phyloP scores from a whole-genome alignment of 1,140 invertebrate genomes.

The Yoshiicerus persimilis region DNA sequence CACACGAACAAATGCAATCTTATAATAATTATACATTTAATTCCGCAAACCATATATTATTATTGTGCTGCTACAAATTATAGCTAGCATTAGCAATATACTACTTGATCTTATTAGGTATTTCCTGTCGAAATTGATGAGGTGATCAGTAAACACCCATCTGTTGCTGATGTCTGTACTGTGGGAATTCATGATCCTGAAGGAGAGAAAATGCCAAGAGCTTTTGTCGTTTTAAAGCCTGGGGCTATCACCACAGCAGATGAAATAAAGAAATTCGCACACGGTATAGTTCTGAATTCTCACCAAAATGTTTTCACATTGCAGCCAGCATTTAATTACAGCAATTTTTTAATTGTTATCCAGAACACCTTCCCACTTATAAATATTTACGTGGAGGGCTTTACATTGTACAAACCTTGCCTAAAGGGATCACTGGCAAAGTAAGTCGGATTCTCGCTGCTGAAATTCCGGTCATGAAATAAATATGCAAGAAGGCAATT shows the following conservation, averaged over 20 bases:
- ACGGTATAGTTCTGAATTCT: background rate
- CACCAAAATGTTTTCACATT: too few species aligned
- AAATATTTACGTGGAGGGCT: constrained; percentile 33
- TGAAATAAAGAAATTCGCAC: constrained; percentile 30
- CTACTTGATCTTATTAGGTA: constrained; percentile 25
- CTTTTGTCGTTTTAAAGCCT: constrained; percentile 49
- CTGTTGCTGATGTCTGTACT: constrained; percentile 56
- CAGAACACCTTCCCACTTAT: constrained; percentile 10
- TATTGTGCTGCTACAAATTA: background rate
- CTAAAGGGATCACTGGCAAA: constrained; percentile 41
- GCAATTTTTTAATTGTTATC: background rate
- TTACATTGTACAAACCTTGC: constrained; percentile 9
- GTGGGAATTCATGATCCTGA: constrained; percentile 53
- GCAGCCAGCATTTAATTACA: background rate
- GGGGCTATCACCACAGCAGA: constrained; percentile 42
- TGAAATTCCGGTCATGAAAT: background rate
- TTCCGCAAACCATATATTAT: too few species aligned
- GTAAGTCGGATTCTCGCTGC: background rate
- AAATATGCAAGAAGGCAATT: too few species aligned
- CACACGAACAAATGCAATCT: too few species aligned
- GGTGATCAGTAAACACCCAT: constrained; percentile 52
- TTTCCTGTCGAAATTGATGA: constrained; percentile 49
- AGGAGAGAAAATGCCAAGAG: constrained; percentile 27
- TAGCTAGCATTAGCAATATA: background rate
- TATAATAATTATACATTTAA: too few species aligned